Evolutionary conservation across 2,888 invertebrate genomes (phyloP).

Genomic region (Melikaiella ostensackeni): DNA sequence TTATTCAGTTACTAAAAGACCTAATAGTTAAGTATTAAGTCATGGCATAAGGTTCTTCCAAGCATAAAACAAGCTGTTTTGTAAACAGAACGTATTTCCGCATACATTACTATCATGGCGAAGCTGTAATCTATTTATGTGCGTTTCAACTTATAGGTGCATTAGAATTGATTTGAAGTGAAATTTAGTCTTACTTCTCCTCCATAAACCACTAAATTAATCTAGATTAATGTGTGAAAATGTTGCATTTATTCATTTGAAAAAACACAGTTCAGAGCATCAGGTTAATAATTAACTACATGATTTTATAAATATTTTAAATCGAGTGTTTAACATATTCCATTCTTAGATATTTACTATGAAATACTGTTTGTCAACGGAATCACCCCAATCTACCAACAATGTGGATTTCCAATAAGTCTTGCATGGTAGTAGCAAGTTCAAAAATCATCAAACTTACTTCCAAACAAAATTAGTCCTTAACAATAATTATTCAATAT

Average conservation of each 20-base stretch:
- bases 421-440: neutral
- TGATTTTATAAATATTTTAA: slow-evolving; percentile 19
- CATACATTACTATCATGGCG: neutral
- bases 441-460: neutral
- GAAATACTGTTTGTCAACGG: slow-evolving; percentile 18
- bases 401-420: neutral
- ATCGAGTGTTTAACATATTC: neutral
- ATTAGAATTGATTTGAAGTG: slow-evolving; percentile 29
- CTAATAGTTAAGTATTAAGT: slow-evolving; percentile 11
- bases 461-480: neutral
- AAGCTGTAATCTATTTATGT: slow-evolving; percentile 15
- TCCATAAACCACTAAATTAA: too few species aligned
- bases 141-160: neutral
- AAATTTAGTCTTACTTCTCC: neutral
- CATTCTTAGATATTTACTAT: neutral
- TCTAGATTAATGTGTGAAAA: neutral
- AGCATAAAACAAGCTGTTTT: slow-evolving; percentile 5
- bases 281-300: neutral
- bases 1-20: slow-evolving; percentile 23
- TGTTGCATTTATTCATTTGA: slow-evolving; percentile 8
- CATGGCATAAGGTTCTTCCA: neutral
- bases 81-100: slow-evolving; percentile 4
- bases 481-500: neutral
- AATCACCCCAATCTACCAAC: neutral
- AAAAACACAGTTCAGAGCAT: slow-evolving; percentile 4